Base-by-base conservation (phyloP, 2,888 invertebrate species). In the Drosophila gaucha region DNA sequence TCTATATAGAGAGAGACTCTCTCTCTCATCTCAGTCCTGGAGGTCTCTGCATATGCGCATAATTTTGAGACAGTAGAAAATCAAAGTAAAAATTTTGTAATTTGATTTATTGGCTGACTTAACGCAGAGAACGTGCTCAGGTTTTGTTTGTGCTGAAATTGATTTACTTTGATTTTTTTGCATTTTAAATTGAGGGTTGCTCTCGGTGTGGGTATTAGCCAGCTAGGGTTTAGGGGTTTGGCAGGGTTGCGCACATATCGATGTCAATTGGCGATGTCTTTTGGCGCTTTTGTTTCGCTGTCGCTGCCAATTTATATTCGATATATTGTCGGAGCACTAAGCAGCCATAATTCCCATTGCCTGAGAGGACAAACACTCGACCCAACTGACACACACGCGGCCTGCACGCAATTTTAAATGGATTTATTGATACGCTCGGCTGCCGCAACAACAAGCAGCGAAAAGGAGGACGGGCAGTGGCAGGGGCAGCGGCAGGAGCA, bases 151-250 rank as follows among this genome's bases (percentile, higher is more conserved):
- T 72, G 78, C 63, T 66, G 78, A 89, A 90, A 90, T 90, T 90
- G 89, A 90, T 90, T 90, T 86, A 87, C 86, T 89, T 89, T 83
- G 89, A 90, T 89, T 90, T 39, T 38, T 41, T 90, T 89, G 80
- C 85, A 90, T 80, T 80, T 80, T 89, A 85, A 85, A 85, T 67
- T 64, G 75, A 70, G 82, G 86, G 84, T 74, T 70, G 86, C 46
- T 66, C 46, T 55, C 66, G 44, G 41, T 41, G 12, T 36, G 52
- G 67, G 69, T 71, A 65, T 80, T 77, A 67, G 74, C 50, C 46
- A 38, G 35, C 56, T 69, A 67, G 46, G 70, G 63, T 31, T 44
- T n/a, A n/a, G n/a, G n/a, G n/a, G n/a, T n/a, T n/a, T n/a, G n/a
- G n/a, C n/a, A 56, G 70, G 62, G 68, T 58, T 67, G 39, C 22